Base-by-base conservation (phyloP, 2,113 vertebrate genomes). In the Aldabrachelys gigantea region DNA sequence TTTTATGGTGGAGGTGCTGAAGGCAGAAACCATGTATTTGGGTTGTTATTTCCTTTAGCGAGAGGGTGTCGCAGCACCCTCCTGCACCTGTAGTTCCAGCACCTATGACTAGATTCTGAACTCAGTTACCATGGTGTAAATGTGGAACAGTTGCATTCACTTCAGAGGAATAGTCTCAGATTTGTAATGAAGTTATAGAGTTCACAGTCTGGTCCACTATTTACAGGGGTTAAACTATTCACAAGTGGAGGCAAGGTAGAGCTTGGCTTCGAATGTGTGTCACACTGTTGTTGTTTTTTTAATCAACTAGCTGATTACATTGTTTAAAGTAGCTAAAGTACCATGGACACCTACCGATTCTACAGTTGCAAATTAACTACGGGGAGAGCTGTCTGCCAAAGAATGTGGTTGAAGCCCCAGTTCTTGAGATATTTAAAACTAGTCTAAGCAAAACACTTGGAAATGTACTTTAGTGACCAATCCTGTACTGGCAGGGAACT, bases 341-440 rank as follows among this genome's bases (percentile, higher is more conserved):
- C 10, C 83, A 24, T 0, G 1, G 95, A 87, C 94, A 95, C 96
- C 41, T 27, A 90, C 88, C 83, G 85, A 75, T 95, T 96, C 87
- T 95, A 80, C 96, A 93, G 92, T 92, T 96, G 96, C 11, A 0
- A 50, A 88, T 12, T 95, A 56, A 92, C 94, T 89, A 84, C 65
- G 85, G 95, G 89, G 82, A 91, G 85, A 95, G 81, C 65, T 89
- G 87, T 88, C 93, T 95, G 95, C 95, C 95, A 96, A 91, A 59
- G 89, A 47, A 95, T 95, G 76, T 83, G 94, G 85, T 88, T 93
- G 93, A 92, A 91, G 95, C 84, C 89, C 0, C 0, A 50, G 93
- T 94, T 92, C 85, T 95, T 88, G 90, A 91, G 93, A 94, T 92
- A 93, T 95, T 97, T 96, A 97, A 96, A 96, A 93, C 96, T 92